phyloP scores from a whole-genome alignment of 1,140 invertebrate species.

The Whitmania pigra region DNA sequence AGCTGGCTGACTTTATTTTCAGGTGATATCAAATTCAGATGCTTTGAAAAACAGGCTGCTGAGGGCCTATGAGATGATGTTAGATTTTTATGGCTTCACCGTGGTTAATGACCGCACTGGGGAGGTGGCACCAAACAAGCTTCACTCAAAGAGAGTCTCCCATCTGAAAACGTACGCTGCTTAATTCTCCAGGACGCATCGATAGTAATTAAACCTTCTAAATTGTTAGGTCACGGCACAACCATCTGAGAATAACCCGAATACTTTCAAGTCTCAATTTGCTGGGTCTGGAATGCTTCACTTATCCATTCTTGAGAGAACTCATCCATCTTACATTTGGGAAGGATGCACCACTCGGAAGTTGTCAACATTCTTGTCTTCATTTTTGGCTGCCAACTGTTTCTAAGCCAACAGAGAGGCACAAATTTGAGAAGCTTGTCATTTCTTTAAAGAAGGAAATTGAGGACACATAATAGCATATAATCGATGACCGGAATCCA shows the following conservation, averaged over 20 bases:
- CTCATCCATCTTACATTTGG: neutral
- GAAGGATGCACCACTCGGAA: neutral
- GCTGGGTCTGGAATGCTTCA: neutral
- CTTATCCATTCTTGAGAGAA: neutral
- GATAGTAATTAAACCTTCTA: too few relatives aligned
- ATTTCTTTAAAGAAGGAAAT: neutral
- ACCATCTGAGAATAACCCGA: neutral
- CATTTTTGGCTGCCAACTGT: neutral
- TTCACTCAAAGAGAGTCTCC: neutral
- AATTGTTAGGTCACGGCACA: neutral
- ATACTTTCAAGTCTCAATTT: neutral
- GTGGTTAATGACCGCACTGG: neutral
- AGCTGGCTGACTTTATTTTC: too few relatives aligned
- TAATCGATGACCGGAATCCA: too few relatives aligned
- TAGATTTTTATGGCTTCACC: conserved; percentile 9
- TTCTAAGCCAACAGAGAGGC: neutral
- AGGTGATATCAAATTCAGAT: too few relatives aligned
- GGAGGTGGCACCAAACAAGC: neutral
- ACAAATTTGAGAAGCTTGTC: neutral
- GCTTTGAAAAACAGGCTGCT: neutral
- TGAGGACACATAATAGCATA: too few relatives aligned
- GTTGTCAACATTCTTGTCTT: neutral
- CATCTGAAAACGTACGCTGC: neutral
- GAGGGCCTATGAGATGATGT: conserved; percentile 1
- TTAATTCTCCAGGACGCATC: neutral